Percentiles rank a stretch among this genome's conserved stretches.
phyloP scores from a whole-genome alignment of 2,113 vertebrate species.

The Marmota monax region DNA sequence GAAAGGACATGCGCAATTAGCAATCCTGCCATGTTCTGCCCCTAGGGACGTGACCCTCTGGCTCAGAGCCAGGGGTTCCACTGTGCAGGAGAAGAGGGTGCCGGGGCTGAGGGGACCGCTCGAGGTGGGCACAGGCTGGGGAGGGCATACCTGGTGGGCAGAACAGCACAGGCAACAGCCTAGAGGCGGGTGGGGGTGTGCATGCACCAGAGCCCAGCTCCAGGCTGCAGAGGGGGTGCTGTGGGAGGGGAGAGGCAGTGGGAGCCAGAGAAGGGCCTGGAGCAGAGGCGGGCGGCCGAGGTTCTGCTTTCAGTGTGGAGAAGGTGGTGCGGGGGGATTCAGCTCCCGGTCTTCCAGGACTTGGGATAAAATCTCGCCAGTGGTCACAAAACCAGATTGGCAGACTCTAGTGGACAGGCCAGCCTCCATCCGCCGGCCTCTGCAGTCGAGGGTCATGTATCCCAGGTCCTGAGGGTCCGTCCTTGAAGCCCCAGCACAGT shows the following conservation, averaged over 20 bases:
- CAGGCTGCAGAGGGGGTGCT: background rate
- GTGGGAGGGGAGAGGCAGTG: background rate
- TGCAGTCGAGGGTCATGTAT: background rate
- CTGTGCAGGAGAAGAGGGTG: background rate
- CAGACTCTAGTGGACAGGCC: background rate
- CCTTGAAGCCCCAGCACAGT: background rate
- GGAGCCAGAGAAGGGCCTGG: background rate
- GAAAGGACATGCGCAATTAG: accelerated
- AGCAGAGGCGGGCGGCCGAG: background rate
- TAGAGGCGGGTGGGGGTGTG: too few species aligned
- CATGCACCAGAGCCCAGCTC: background rate
- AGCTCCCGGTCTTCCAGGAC: background rate
- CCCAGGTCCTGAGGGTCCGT: accelerated
- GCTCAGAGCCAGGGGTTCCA: background rate
- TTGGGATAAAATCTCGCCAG: background rate
- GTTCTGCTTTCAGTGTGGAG: too few species aligned
- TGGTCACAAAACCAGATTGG: background rate
- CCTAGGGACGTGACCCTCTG: background rate
- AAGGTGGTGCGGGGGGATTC: accelerated
- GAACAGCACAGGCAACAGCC: accelerated
- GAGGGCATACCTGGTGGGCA: accelerated
- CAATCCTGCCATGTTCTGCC: background rate
- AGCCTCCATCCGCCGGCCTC: background rate
- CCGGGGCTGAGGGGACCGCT: background rate
- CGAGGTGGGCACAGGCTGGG: background rate